Conservation (phyloP, 2,113 vertebrate genomes). For the Zingel zingel region DNA sequence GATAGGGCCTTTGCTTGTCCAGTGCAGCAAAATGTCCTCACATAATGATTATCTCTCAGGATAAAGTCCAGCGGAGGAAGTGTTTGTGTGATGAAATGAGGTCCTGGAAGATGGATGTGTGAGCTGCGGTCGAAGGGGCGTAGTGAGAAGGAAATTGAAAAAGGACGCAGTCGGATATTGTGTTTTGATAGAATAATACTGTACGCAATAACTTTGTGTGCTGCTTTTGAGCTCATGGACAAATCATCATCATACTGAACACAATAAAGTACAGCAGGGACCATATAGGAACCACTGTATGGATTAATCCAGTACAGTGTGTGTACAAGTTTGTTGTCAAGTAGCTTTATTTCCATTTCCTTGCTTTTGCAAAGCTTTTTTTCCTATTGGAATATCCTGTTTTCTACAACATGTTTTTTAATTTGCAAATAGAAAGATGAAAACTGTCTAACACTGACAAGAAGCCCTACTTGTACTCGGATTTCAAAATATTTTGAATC, state of each 20-base stretch:
- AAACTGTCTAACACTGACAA: neutral
- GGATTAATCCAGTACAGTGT: neutral
- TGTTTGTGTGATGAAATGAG: conserved; percentile 54
- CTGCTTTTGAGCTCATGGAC: neutral
- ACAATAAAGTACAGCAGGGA: neutral
- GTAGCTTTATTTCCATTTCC: neutral
- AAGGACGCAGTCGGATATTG: conserved; percentile 22
- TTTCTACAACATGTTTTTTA: neutral
- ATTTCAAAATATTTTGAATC: neutral
- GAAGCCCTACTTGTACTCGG: neutral
- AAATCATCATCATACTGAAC: conserved; percentile 5
- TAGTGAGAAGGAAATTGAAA: conserved; percentile 60
- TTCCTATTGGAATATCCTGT: neutral
- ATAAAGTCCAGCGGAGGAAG: conserved; percentile 60
- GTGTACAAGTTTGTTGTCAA: no score
- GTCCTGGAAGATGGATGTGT: conserved; percentile 46
- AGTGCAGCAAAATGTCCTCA: conserved; percentile 54
- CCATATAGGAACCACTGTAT: neutral
- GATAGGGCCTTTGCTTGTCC: conserved; percentile 47
- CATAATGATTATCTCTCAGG: conserved; percentile 70
- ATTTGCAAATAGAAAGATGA: neutral
- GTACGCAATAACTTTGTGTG: conserved; percentile 24
- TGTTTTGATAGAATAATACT: conserved; percentile 36
- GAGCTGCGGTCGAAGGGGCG: conserved; percentile 26
- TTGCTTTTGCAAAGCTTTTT: neutral